Conservation (phyloP, 2,113 vertebrate species). For the Oryzias woworae region DNA sequence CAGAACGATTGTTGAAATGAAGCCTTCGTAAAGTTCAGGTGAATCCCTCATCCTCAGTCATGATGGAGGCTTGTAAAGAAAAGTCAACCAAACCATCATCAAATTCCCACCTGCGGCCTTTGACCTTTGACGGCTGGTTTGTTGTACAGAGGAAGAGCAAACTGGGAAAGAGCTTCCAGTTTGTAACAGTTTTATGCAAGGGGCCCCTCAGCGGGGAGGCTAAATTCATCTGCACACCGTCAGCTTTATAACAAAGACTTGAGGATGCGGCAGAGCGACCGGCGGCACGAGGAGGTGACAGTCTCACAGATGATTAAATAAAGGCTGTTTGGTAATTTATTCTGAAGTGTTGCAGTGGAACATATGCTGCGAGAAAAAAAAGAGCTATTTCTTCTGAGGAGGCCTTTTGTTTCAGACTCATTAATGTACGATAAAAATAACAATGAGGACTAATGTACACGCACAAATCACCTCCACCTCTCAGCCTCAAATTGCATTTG, state of each 20-base stretch:
- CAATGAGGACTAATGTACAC: background rate
- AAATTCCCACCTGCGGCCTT: no score
- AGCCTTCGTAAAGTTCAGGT: no score
- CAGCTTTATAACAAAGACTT: conserved; percentile 14
- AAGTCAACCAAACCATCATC: no score
- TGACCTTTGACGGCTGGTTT: no score
- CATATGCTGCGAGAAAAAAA: conserved; percentile 36
- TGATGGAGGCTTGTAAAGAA: no score
- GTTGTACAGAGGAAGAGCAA: no score
- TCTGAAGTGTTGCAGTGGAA: conserved; percentile 40
- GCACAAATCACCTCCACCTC: background rate
- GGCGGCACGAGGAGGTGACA: conserved; percentile 19
- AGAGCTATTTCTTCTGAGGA: conserved; percentile 13
- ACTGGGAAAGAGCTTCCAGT: background rate
- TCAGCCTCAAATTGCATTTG: background rate
- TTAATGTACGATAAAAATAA: conserved; percentile 45
- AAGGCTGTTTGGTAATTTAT: conserved; percentile 63
- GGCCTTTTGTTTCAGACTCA: conserved; percentile 35
- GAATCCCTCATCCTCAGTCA: no score
- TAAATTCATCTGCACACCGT: background rate
- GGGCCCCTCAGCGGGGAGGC: background rate
- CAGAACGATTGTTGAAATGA: no score
- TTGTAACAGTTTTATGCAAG: background rate
- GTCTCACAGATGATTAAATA: conserved; percentile 50
- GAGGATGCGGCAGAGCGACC: background rate